A percentile compares a stretch with the other conserved stretches of the same genome.
phyloP scores from a whole-genome alignment of 2,797 vertebrate genomes.

The Gallirallus australis region DNA sequence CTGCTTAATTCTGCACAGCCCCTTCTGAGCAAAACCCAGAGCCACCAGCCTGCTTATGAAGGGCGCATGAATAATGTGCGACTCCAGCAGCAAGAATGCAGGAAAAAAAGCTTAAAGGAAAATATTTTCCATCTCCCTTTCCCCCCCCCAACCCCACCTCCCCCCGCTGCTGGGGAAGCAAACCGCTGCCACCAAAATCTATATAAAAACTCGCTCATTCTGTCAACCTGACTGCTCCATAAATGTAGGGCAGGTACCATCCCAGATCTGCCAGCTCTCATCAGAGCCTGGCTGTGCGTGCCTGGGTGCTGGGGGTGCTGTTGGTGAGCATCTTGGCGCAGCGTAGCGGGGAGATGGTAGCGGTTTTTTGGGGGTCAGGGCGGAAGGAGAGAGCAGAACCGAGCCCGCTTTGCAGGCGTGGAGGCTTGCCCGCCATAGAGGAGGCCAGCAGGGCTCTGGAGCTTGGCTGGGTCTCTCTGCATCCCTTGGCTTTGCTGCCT shows the following conservation, averaged over 20 bases:
- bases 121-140: not conserved
- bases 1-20: constrained; percentile 35
- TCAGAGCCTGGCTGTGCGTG: not conserved
- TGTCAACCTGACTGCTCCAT: not conserved
- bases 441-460: not conserved
- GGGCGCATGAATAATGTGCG: not conserved
- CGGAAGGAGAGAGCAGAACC: not conserved
- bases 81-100: not conserved
- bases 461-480: fast-evolving
- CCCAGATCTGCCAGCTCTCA: constrained; percentile 56
- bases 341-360: fast-evolving
- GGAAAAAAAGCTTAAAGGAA: not conserved
- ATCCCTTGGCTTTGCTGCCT: not conserved
- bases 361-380: not conserved
- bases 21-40: not conserved
- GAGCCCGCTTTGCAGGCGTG: fast-evolving
- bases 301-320: not conserved
- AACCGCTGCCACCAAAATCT: not conserved
- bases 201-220: constrained; percentile 50
- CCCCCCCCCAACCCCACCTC: too few relatives aligned
- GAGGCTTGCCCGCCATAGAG: fast-evolving
- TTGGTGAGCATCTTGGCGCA: not conserved
- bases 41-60: not conserved
- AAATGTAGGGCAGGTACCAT: constrained; percentile 62
- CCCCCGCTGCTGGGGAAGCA: not conserved